Base-by-base conservation (phyloP, 2,113 vertebrate species). In the Chaetura pelagica region DNA sequence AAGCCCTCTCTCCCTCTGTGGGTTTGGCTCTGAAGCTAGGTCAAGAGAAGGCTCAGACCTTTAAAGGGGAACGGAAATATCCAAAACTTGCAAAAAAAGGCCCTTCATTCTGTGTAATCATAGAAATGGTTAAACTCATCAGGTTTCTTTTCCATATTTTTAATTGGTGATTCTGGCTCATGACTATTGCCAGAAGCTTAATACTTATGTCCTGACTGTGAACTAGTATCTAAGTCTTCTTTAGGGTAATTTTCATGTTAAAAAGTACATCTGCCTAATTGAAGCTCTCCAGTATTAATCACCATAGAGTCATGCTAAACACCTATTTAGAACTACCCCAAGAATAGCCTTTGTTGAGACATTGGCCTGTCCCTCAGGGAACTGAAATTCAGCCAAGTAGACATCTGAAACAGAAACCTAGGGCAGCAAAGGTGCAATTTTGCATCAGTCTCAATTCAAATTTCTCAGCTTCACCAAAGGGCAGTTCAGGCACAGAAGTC, bases 1-100 rank as follows among this genome's bases (percentile, higher is more conserved):
- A 80, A 75, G 8, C 1, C 11, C 5, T 52, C 2, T 0, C 7
- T 74, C 26, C 5, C 3, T 57, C 19, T 48, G 15, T 55, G 24
- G 4, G 44, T 73, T 55, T 75, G 61, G 10, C 9, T 79, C 81
- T 75, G 59, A 89, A 91, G 18, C 4, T 38, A 71, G 6, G 8
- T 40, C 0, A 0, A 75, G 22, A 3, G 22, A 69, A 84, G 32
- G 4, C 5, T 81, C 0, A 0, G 13, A 57, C 9, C 4, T 87
- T 34, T 75, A 59, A 63, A 79, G 3, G 4, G 68, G 44, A 69
- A 46, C 5, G 4, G 7, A 73, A 82, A 79, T 40, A 54, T 18
- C 19, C 2, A 35, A 68, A 82, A 23, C 12, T 66, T 52, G 8
- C 9, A 66, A 46, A 51, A 35, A 48, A 42, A 63, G 1, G 1